Base-by-base conservation (phyloP, 2,113 vertebrate species). In the Tachysurus vachellii region DNA sequence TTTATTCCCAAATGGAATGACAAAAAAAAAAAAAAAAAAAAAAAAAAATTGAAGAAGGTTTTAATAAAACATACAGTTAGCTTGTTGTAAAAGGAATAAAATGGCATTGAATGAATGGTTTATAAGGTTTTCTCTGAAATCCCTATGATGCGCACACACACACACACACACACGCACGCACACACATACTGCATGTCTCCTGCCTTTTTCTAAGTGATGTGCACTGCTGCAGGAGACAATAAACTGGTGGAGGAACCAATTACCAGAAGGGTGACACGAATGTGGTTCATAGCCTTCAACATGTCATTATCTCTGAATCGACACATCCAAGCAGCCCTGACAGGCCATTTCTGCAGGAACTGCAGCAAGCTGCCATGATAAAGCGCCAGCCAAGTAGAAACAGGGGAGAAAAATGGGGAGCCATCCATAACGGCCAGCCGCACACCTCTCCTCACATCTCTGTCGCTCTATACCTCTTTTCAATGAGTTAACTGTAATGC, bases 261-360 rank as follows among this genome's bases (percentile, higher is more conserved):
- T 91, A 89, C 88, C 83, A 86, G 86, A 87, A 85, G 81, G 85
- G 84, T 88, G 88, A 90, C 88, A 89, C 50, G 77, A 86, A 88
- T 83, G 85, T 89, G 90, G 88, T 89, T 91, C 88, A 85, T 89
- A 85, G 31, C 87, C 86, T 89, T 91, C 89, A 91, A 90, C 91
- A 89, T 91, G 88, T 91, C 88, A 91, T 92, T 91, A 91, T 91
- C 88, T 87, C 86, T 87, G 90, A 89, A 91, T 92, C 87, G 88
- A 91, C 88, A 90, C 88, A 88, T 89, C 90, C 88, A 89, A 91
- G 89, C 88, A 64, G 75, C 76, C 86, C 85, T 86, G 88, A 91
- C 90, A 91, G 89, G 86, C 90, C 77, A 90, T 90, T 91, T 91
- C 86, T 91, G 86, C 80, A 31, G 66, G 64, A 83, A 84, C 83